Percentiles rank a stretch among this genome's conserved stretches.
phyloP scores from a whole-genome alignment of 2,113 vertebrate genomes.

The Columba livia region DNA sequence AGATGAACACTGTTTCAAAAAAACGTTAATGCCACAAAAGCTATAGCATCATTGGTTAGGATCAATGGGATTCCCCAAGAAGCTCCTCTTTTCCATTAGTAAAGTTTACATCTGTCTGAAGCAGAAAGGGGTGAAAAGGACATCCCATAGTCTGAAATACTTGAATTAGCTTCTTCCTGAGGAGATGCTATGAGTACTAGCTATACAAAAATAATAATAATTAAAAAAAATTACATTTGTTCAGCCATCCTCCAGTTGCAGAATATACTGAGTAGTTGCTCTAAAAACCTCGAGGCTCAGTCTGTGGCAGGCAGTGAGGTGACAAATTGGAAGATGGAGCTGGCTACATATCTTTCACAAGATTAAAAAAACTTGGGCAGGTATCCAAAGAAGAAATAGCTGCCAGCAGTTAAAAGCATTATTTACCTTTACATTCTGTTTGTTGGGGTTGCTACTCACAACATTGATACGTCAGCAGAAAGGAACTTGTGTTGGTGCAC shows the following conservation, averaged over 20 bases:
- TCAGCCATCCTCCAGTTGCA: neutral
- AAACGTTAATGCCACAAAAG: neutral
- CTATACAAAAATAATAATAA: neutral
- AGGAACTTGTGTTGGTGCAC: neutral
- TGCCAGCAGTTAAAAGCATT: neutral
- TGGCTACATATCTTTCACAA: neutral
- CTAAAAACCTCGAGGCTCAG: neutral
- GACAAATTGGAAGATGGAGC: neutral
- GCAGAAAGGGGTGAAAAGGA: neutral
- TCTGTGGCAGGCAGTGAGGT: neutral
- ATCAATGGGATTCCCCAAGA: neutral
- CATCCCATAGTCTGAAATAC: neutral
- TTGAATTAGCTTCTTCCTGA: neutral
- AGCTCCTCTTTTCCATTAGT: neutral
- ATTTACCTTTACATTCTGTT: neutral
- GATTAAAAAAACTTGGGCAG: neutral
- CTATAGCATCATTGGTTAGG: neutral
- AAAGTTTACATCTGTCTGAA: neutral
- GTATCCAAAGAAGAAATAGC: neutral
- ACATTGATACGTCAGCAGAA: neutral
- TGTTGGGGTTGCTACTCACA: neutral
- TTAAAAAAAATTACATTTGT: neutral
- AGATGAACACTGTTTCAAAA: neutral
- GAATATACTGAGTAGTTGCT: neutral
- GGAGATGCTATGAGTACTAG: neutral